Conservation (phyloP, 2,797 vertebrate genomes). For the Pseudotriccus pelzelni region DNA sequence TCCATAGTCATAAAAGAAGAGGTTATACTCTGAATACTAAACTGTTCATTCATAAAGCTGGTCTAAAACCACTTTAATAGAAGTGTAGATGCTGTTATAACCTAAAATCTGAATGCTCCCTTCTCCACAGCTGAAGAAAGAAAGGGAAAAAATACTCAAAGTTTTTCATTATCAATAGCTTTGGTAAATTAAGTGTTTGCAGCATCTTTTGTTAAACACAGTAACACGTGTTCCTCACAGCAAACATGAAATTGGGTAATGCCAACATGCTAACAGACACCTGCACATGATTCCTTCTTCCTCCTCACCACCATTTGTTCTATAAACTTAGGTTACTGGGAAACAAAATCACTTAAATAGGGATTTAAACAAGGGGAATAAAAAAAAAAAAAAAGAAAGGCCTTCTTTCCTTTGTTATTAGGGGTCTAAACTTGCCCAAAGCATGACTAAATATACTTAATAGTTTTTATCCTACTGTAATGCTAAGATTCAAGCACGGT, state of each 20-base stretch:
- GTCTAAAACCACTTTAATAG: background rate
- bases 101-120: background rate
- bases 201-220: background rate
- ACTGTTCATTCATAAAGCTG: background rate
- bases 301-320: background rate
- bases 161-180: background rate
- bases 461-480: background rate
- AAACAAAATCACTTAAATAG: background rate
- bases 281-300: background rate
- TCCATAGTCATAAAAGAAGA: background rate
- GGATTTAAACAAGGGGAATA: background rate
- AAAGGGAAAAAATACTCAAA: background rate
- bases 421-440: background rate
- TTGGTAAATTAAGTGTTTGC: background rate
- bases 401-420: background rate
- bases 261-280: background rate
- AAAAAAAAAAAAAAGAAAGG: no score
- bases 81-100: background rate
- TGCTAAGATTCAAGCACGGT: background rate
- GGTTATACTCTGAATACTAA: background rate
- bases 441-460: background rate
- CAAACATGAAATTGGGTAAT: background rate
- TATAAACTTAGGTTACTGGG: background rate
- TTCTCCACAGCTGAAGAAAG: background rate
- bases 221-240: background rate